Percentiles rank a stretch among this genome's conserved stretches.
These are phyloP conservation scores for Indicator maculatus DNA, from an alignment of 2,113 vertebrate genomes.

Conservation along the genomic window DNA sequence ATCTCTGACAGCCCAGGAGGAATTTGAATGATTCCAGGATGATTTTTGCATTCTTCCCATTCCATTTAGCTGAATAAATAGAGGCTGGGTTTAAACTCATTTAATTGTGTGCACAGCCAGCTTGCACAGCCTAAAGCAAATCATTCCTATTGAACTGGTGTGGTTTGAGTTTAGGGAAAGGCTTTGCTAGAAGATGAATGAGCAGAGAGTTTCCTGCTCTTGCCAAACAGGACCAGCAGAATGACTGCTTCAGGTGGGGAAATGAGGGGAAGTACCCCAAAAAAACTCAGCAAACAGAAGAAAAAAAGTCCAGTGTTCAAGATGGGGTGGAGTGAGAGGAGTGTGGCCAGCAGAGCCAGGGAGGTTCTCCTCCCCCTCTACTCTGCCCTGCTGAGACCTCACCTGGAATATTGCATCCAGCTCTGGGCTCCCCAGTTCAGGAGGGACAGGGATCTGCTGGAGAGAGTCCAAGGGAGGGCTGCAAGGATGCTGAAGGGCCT, in stretches of 20 bases:
- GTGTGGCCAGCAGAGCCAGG: no score
- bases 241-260: neutral
- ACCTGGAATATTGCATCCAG: no score
- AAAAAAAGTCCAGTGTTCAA: neutral
- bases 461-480: no score
- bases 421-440: no score
- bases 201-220: neutral
- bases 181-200: neutral
- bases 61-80: conserved; percentile 56
- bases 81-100: conserved; percentile 21
- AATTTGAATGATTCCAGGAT: neutral
- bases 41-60: conserved; percentile 17
- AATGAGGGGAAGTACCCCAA: neutral
- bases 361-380: no score
- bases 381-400: no score
- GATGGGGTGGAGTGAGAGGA: no score
- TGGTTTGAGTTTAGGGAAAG: neutral
- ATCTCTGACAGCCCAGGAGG: neutral
- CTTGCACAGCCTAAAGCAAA: conserved; percentile 14
- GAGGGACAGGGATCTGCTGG: no score
- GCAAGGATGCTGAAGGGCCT: no score
- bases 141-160: neutral
- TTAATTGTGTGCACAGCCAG: neutral
- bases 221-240: neutral
- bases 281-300: neutral